Conservation (phyloP, 2,797 vertebrate genomes). For the Poeciliopsis turneri region DNA sequence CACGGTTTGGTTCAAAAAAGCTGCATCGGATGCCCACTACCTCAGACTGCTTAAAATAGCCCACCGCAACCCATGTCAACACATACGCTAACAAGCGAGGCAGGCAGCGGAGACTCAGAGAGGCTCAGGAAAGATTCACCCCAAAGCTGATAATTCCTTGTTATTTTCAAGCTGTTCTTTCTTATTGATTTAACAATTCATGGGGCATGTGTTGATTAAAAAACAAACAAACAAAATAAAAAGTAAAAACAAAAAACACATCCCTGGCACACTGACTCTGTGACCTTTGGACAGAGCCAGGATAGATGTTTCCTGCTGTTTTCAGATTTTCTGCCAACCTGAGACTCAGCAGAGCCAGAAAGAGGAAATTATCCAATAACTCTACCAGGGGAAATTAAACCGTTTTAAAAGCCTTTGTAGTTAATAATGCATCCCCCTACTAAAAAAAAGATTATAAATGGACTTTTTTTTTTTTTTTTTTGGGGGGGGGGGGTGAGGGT, state of each 20-base stretch:
- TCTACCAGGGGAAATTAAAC: neutral
- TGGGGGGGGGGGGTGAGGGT: neutral
- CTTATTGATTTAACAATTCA: constrained; percentile 1
- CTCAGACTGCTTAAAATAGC: neutral
- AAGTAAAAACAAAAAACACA: neutral
- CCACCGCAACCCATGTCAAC: neutral
- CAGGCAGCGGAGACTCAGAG: neutral
- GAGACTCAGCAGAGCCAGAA: constrained; percentile 17
- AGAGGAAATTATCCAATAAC: constrained; percentile 7
- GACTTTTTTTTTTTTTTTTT: neutral
- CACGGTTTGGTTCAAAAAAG: neutral
- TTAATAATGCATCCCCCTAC: neutral
- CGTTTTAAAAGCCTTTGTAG: neutral
- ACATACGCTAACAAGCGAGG: neutral
- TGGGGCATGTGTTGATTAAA: constrained; percentile 22
- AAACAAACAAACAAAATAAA: neutral
- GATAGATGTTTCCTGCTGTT: constrained; percentile 9
- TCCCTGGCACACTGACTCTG: neutral
- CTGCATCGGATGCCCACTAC: neutral
- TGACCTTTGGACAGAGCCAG: neutral
- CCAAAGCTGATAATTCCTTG: constrained; percentile 6
- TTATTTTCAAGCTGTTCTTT: constrained; percentile 16
- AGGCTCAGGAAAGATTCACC: constrained; percentile 11
- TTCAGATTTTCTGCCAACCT: constrained; percentile 13
- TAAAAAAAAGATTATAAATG: neutral